Evolutionary conservation across 2,888 invertebrate genomes (phyloP).

Genomic region (Caenorhabditis virilis): DNA sequence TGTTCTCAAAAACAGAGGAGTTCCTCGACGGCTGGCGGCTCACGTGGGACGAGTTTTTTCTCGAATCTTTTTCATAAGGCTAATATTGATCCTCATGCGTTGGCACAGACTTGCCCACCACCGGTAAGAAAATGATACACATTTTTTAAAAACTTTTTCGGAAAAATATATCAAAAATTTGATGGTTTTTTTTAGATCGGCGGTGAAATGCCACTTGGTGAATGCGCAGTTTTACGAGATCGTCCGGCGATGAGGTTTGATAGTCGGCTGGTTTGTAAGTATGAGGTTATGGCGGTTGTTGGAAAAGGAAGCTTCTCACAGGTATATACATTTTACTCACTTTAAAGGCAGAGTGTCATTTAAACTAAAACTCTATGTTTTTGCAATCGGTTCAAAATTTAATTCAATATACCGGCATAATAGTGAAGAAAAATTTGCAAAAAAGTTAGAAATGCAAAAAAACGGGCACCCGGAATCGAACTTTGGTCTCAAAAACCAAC

Average conservation of each 20-base stretch:
- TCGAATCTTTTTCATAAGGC: conserved; percentile 60
- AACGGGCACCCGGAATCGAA: too few relatives aligned
- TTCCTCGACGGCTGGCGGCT: conserved; percentile 32
- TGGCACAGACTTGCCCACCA: conserved; percentile 61
- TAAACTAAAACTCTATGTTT: too few relatives aligned
- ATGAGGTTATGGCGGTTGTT: conserved; percentile 65
- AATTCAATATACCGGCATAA: too few relatives aligned
- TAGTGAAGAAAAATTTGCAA: too few relatives aligned
- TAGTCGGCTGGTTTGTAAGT: conserved; percentile 66
- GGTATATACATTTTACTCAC: conserved; percentile 28
- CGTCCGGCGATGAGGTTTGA: conserved; percentile 63
- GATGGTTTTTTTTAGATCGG: conserved; percentile 50
- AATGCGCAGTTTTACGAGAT: conserved; percentile 59
- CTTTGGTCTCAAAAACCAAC: too few relatives aligned
- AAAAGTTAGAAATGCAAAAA: too few relatives aligned
- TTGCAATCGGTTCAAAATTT: too few relatives aligned
- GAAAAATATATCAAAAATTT: neutral
- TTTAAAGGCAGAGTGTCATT: too few relatives aligned
- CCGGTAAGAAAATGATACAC: conserved; percentile 46
- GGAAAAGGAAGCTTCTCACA: conserved; percentile 68
- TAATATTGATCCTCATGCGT: conserved; percentile 58
- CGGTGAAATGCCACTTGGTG: conserved; percentile 66
- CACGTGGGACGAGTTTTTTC: conserved; percentile 43
- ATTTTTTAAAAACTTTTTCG: neutral
- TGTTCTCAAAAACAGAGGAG: conserved; percentile 46